A percentile compares a stretch with the other conserved stretches of the same genome.
These are phyloP conservation scores for Saccostrea echinata DNA, from an alignment of 1,140 invertebrate species.

Conservation along the genomic window DNA sequence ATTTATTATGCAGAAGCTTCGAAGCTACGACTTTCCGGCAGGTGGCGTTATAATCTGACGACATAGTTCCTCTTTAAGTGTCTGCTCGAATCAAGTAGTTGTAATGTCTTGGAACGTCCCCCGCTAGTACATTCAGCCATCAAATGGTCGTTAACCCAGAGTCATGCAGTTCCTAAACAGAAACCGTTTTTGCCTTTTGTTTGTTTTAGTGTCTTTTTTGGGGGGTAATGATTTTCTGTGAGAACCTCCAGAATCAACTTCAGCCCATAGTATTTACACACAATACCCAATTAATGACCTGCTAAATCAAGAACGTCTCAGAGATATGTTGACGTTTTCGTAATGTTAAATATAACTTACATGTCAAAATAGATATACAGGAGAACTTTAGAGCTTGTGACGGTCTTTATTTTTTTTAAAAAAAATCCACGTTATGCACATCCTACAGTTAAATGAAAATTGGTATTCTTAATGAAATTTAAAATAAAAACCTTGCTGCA, in stretches of 20 bases:
- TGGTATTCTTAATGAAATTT: too few species aligned
- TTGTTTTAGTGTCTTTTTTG: slow-evolving; percentile 3
- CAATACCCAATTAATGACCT: too few species aligned
- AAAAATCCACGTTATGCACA: too few species aligned
- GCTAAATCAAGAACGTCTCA: too few species aligned
- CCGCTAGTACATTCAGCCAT: background rate
- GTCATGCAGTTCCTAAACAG: background rate
- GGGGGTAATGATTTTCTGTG: background rate
- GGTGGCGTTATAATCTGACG: slow-evolving; percentile 7
- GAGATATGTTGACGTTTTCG: too few species aligned
- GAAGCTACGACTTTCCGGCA: background rate
- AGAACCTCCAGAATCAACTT: background rate
- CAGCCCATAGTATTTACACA: too few species aligned
- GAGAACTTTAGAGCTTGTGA: too few species aligned
- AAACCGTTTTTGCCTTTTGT: slow-evolving; percentile 24
- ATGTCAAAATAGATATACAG: too few species aligned
- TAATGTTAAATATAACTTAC: too few species aligned
- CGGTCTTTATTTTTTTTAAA: too few species aligned
- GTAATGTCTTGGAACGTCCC: slow-evolving; percentile 33
- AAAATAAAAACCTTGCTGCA: too few species aligned
- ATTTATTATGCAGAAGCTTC: background rate
- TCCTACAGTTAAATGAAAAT: too few species aligned
- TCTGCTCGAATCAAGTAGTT: slow-evolving; percentile 24
- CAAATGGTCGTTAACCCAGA: slow-evolving; percentile 31
- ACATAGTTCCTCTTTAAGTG: background rate